These are phyloP conservation scores for Argynnis bischoffii DNA, from an alignment of 2,888 invertebrate species.

Conservation along the genomic window DNA sequence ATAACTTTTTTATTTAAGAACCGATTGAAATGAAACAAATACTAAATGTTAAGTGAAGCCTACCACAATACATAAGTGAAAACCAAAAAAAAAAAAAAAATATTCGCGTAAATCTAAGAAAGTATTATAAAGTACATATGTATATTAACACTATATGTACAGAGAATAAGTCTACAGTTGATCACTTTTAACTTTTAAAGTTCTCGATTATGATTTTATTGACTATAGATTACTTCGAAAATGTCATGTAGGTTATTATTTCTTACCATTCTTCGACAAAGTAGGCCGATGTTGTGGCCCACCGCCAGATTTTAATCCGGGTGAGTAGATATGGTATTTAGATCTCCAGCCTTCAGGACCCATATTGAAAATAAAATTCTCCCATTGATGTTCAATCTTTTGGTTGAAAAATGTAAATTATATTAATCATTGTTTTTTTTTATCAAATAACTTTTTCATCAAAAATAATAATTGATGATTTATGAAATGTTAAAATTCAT, in stretches of 20 bases:
- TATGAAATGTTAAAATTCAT: too few relatives aligned
- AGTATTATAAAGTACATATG: too few relatives aligned
- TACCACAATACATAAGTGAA: too few relatives aligned
- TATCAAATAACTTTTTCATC: neutral
- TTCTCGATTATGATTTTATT: neutral
- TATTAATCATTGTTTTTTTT: neutral
- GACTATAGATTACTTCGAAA: neutral
- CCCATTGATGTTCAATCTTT: constrained; percentile 74
- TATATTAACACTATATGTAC: too few relatives aligned
- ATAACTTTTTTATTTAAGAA: too few relatives aligned
- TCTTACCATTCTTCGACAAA: constrained; percentile 60
- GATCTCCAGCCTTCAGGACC: constrained; percentile 69
- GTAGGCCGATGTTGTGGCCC: constrained; percentile 63
- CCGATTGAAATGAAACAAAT: too few relatives aligned
- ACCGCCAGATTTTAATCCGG: constrained; percentile 68
- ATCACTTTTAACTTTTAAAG: neutral
- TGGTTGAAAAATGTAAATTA: neutral
- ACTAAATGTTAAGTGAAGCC: too few relatives aligned
- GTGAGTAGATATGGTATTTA: constrained; percentile 68
- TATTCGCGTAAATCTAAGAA: too few relatives aligned
- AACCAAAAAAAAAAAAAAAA: too few relatives aligned
- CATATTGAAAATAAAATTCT: constrained; percentile 55
- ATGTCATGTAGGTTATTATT: neutral
- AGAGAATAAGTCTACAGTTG: too few relatives aligned
- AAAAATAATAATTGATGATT: neutral